Evolutionary conservation across 1,140 invertebrate species (phyloP), one percentile per base, ranked within the genome.

Genomic region (Sminthurides bifidus): DNA sequence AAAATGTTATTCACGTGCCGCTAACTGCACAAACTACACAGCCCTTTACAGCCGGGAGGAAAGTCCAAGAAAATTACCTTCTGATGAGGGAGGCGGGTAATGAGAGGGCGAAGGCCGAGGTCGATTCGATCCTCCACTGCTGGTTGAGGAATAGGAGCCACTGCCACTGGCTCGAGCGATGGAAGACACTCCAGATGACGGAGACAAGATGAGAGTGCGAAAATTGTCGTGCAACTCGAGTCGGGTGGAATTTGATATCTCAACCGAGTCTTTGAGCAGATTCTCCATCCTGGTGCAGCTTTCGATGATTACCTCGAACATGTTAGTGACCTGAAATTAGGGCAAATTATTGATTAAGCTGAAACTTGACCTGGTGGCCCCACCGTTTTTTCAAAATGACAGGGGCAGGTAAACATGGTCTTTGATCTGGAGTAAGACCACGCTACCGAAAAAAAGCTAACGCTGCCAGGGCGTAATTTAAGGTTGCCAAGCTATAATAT

Each of bases 221-320:
- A 63, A 52, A n/a, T 33, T 33, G 12, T 60, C 61, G 14, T 56
- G 56, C 3, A 65, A 3, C 17, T 65, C 63, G 8, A 50, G 23
- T 31, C 59, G 30, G 1, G 59, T 65, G 3, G 30, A 26, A 44
- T 65, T 65, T 3, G 48, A 38, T 26, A 61, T 58, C 4, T 29
- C 26, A 12, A 61, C 44, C 1, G 58, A 56, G 40, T 65, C 60
- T 26, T 61, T 59, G 1, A 61, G n/a, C 1, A 23, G n/a, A 2
- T 15, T 40, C 35, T 65, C 60, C 1, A 65, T 37, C 12, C 19
- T 51, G 8, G 15, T 14, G 1, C 48, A 53, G 27, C 52, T 38
- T 29, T 56, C 40, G 8, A 61, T 21, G 10, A 65, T 30, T n/a
- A 61, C 63, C 12, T 65, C 63, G 38, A 65, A 65, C 63, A 65